phyloP scores from a whole-genome alignment of 2,888 invertebrate species.

The Liodrosophila aerea region DNA sequence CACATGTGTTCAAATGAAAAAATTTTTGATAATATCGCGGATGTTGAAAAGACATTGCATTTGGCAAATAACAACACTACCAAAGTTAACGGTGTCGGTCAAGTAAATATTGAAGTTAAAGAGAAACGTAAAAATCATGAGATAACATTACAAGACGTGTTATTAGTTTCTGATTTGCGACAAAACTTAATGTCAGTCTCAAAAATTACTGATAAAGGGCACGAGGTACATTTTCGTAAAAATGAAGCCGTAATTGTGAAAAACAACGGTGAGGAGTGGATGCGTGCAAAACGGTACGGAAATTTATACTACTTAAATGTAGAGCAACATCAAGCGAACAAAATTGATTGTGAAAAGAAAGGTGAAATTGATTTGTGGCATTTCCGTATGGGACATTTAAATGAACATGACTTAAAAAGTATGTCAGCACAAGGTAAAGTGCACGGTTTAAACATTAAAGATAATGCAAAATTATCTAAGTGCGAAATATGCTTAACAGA shows the following conservation, averaged over 20 bases:
- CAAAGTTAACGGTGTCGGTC: background rate
- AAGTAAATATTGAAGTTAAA: slow-evolving; percentile 1
- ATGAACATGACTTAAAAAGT: slow-evolving; percentile 1
- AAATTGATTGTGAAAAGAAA: too few species aligned
- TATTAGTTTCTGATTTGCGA: background rate
- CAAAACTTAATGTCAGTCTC: too few species aligned
- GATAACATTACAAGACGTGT: background rate
- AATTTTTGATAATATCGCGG: background rate
- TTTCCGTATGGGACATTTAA: slow-evolving; percentile 9
- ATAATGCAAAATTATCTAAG: background rate
- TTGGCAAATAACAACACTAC: slow-evolving; percentile 5
- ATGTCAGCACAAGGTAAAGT: slow-evolving; percentile 2
- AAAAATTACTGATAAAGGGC: background rate
- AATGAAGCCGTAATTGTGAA: background rate
- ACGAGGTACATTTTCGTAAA: background rate
- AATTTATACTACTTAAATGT: slow-evolving; percentile 4
- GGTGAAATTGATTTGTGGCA: slow-evolving; percentile 3
- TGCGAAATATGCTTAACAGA: slow-evolving; percentile 8
- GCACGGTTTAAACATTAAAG: background rate
- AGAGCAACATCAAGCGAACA: background rate
- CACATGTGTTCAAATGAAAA: background rate
- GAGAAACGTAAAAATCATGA: background rate
- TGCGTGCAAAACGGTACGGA: slow-evolving; percentile 1
- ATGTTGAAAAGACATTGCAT: slow-evolving; percentile 11
- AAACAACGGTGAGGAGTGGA: background rate